Evolutionary conservation across 2,113 vertebrate species (phyloP).

Genomic region (Crocuta crocuta): DNA sequence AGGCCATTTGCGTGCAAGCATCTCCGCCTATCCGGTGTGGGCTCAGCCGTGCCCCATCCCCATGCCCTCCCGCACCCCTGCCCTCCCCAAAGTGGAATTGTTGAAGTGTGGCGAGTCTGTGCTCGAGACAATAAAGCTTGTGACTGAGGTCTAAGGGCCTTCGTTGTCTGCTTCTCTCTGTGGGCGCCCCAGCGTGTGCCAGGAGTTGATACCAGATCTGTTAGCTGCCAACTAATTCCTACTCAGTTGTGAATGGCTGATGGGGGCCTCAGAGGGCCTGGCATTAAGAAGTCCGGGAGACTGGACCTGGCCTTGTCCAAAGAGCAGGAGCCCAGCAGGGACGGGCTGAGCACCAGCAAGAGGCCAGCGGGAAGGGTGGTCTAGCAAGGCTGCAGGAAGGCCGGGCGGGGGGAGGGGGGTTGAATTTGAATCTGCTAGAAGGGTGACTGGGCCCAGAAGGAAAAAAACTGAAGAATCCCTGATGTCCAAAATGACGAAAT

Average conservation of each 20-base stretch:
- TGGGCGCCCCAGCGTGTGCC: background rate
- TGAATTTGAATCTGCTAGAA: background rate
- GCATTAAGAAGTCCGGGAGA: background rate
- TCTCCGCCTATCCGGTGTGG: background rate
- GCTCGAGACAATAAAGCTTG: constrained; percentile 88
- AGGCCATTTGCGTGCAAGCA: background rate
- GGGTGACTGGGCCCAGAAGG: background rate
- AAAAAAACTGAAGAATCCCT: background rate
- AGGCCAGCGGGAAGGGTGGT: rapidly evolving
- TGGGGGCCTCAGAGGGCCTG: background rate
- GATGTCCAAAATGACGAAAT: background rate
- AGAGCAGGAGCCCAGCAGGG: background rate
- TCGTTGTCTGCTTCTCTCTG: background rate
- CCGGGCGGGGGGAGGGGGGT: background rate
- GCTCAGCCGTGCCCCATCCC: background rate
- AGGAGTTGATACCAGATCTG: background rate
- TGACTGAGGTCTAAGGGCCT: constrained; percentile 80
- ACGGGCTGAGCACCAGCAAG: background rate
- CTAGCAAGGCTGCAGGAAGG: background rate
- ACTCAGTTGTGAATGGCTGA: background rate
- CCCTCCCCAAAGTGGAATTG: constrained; percentile 78
- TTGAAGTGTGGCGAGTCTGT: constrained; percentile 86
- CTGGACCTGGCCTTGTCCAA: background rate
- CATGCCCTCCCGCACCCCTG: rapidly evolving
- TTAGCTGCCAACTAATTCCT: background rate